Conservation (phyloP, 2,113 vertebrate genomes). For the Passer domesticus region DNA sequence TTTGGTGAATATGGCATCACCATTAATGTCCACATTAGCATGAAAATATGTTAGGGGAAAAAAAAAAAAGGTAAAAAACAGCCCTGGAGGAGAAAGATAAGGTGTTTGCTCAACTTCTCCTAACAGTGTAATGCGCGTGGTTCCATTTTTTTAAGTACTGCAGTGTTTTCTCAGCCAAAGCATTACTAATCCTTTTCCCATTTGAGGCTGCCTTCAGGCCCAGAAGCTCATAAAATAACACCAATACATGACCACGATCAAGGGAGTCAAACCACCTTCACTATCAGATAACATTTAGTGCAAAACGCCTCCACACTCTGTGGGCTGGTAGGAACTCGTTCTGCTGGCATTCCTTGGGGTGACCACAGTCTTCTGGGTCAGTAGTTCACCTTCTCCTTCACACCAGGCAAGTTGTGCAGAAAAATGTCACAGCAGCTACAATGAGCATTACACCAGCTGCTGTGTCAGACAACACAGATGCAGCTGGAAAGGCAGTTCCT, state of each 20-base stretch:
- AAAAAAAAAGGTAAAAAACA: background rate
- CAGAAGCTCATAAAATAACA: background rate
- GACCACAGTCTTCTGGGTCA: background rate
- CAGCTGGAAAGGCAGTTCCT: background rate
- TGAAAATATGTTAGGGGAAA: background rate
- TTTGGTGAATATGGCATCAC: background rate
- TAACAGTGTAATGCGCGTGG: rapidly evolving
- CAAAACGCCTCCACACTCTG: background rate
- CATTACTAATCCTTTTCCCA: background rate
- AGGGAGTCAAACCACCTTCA: background rate
- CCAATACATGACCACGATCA: rapidly evolving
- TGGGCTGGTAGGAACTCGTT: background rate
- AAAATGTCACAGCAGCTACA: background rate
- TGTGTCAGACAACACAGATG: background rate
- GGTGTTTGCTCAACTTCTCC: background rate
- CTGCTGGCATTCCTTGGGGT: background rate
- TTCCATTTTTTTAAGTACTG: background rate
- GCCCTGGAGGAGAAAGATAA: background rate
- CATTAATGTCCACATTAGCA: background rate
- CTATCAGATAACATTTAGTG: background rate
- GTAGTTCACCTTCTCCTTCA: background rate
- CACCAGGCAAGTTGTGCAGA: background rate
- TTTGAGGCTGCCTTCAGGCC: background rate
- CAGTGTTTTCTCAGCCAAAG: background rate
- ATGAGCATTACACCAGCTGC: background rate